Conservation (phyloP, 2,113 vertebrate species). For the Pluvialis apricaria region DNA sequence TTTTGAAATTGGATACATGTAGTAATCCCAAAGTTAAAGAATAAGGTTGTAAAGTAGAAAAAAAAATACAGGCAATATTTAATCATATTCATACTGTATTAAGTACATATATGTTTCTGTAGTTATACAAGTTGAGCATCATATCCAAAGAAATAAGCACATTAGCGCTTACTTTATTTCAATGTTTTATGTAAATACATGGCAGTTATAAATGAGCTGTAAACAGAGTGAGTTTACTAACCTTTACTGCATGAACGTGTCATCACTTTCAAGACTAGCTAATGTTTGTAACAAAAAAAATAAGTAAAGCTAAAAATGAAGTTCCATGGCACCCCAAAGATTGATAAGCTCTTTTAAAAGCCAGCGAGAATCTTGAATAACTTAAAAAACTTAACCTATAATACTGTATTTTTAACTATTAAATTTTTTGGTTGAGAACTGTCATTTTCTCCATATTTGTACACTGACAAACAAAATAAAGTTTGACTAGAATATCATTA, state of each 20-base stretch:
- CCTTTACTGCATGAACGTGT: not conserved
- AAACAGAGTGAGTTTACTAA: not conserved
- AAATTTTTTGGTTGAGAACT: not conserved
- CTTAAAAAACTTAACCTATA: not conserved
- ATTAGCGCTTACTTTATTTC: not conserved
- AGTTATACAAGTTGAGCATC: not conserved
- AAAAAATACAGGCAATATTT: fast-evolving
- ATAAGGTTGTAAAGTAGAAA: not conserved
- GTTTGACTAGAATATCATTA: not conserved
- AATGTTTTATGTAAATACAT: not conserved
- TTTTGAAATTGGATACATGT: not conserved
- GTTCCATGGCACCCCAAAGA: not conserved
- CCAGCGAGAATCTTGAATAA: not conserved
- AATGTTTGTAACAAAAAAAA: not conserved
- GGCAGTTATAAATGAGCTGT: not conserved
- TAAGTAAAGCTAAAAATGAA: not conserved
- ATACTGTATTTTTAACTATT: not conserved
- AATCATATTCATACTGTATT: not conserved
- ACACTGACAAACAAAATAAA: not conserved
- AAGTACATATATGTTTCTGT: not conserved
- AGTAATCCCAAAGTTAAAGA: not conserved
- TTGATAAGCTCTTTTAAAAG: not conserved
- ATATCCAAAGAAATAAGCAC: not conserved
- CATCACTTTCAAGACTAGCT: not conserved
- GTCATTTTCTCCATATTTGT: not conserved